A percentile compares a stretch with the other conserved stretches of the same genome.
These are phyloP conservation scores for Sus cebifrons DNA, from an alignment of 2,797 vertebrate species.

Conservation along the genomic window DNA sequence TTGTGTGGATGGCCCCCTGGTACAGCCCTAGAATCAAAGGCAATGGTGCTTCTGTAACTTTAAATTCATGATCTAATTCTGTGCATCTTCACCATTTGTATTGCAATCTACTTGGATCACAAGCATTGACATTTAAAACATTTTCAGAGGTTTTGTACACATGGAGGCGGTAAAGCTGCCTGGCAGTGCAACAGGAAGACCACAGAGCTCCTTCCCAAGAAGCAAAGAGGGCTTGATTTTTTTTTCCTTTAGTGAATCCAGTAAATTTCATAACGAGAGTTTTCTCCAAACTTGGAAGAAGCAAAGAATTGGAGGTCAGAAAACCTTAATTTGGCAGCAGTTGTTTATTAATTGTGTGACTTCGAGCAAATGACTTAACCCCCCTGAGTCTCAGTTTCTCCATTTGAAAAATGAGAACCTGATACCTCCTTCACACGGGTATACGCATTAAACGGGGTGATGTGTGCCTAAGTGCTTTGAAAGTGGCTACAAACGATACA, in stretches of 20 bases:
- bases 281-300: conserved; percentile 24
- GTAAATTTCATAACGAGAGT: conserved; percentile 15
- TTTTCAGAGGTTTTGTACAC: neutral
- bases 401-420: conserved; percentile 63
- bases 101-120: neutral
- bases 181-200: neutral
- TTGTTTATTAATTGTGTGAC: conserved; percentile 37
- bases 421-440: conserved; percentile 67
- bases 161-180: neutral
- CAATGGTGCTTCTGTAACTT: neutral
- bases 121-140: neutral
- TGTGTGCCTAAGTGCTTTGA: conserved; percentile 65
- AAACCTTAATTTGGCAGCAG: neutral
- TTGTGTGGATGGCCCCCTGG: neutral
- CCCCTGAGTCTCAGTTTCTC: conserved; percentile 53
- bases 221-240: neutral
- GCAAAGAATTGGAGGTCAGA: conserved; percentile 20
- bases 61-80: conserved; percentile 12
- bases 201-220: conserved; percentile 3
- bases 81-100: neutral
- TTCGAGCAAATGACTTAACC: conserved; percentile 40
- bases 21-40: neutral
- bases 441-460: conserved; percentile 54
- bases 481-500: conserved; percentile 5
- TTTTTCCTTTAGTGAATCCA: neutral